Evolutionary conservation across 2,888 invertebrate genomes (phyloP).

Genomic region (Dryococelus australis): DNA sequence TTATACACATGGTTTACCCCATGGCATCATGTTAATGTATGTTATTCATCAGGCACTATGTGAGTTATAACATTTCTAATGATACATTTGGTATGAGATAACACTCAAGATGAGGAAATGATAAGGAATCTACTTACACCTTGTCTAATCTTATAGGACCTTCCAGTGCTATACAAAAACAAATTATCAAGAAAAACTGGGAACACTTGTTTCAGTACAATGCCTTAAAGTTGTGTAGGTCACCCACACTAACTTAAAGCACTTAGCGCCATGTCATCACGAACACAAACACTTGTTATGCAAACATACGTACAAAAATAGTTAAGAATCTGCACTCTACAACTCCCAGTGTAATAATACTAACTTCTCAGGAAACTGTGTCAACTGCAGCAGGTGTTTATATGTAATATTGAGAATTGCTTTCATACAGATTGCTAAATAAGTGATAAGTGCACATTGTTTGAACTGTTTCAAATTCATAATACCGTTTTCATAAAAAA

Average conservation of each 20-base stretch:
- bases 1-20: slow-evolving; percentile 1
- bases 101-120: background rate
- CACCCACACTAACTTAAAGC: background rate
- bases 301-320: background rate
- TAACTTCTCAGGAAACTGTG: background rate
- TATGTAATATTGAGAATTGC: too few species aligned
- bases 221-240: background rate
- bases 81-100: background rate
- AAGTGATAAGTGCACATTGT: too few species aligned
- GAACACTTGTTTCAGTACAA: background rate
- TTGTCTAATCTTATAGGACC: background rate
- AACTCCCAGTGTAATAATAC: slow-evolving; percentile 1
- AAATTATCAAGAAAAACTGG: background rate
- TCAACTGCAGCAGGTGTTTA: background rate
- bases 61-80: background rate
- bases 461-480: too few species aligned
- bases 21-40: background rate
- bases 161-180: background rate
- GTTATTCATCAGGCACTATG: background rate
- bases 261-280: background rate
- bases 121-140: slow-evolving; percentile 1
- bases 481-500: too few species aligned
- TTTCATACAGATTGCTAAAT: too few species aligned
- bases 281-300: background rate
- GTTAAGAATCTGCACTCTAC: background rate